Percentiles rank a stretch among this genome's conserved stretches.
Conservation (phyloP, 1,140 invertebrate genomes). For the Tetramorium simillimum region DNA sequence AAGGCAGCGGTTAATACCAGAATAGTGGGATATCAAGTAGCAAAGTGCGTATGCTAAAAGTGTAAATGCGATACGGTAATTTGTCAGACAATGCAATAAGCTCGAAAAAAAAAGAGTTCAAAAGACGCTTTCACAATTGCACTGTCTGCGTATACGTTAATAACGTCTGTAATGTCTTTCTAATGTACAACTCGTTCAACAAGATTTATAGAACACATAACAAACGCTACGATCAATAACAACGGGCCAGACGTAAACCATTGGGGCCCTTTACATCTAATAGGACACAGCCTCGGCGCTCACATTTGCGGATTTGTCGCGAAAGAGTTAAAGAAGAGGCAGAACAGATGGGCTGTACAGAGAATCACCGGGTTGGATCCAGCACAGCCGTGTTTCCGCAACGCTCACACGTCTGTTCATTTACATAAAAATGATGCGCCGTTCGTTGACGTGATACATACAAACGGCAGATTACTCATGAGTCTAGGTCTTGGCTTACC, state of each 20-base stretch:
- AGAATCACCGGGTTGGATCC: slow-evolving; percentile 87
- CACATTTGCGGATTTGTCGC: slow-evolving; percentile 87
- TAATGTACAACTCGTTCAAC: background rate
- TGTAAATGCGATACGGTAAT: too few species aligned
- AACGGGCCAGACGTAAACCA: background rate
- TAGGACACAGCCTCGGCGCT: slow-evolving; percentile 88
- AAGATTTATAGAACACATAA: slow-evolving; percentile 75
- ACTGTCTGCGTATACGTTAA: too few species aligned
- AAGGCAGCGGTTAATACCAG: slow-evolving; percentile 87
- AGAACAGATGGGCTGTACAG: slow-evolving; percentile 71
- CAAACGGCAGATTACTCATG: slow-evolving; percentile 85
- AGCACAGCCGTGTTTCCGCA: slow-evolving; percentile 88
- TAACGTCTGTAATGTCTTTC: background rate
- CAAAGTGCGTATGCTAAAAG: slow-evolving; percentile 78
- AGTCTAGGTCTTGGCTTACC: slow-evolving; percentile 87
- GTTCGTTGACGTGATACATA: slow-evolving; percentile 91
- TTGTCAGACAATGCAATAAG: too few species aligned
- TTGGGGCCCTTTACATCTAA: slow-evolving; percentile 84
- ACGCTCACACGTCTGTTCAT: slow-evolving; percentile 81
- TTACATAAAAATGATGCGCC: slow-evolving; percentile 87
- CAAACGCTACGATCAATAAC: slow-evolving; percentile 64
- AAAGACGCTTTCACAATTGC: too few species aligned
- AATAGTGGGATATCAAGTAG: slow-evolving; percentile 85
- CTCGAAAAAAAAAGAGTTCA: too few species aligned
- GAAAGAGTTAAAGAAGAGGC: slow-evolving; percentile 82